Evolutionary conservation across 1,140 invertebrate species (phyloP).

Genomic region (Eueides isabella): DNA sequence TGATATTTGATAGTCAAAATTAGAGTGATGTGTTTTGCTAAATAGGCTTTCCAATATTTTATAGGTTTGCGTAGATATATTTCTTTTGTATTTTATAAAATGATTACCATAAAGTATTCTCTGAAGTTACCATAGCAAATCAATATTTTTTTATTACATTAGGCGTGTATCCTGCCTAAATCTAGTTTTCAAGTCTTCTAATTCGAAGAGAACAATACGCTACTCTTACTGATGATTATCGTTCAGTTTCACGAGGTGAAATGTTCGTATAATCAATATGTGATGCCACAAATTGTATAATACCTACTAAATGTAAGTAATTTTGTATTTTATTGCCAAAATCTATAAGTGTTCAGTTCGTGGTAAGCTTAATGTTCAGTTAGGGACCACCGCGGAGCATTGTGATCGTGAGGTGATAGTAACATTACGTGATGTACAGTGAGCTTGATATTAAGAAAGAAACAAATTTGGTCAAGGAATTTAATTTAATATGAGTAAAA

Average conservation of each 20-base stretch:
- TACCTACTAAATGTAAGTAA: background rate
- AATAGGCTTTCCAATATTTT: background rate
- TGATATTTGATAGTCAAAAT: background rate
- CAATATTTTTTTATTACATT: no score
- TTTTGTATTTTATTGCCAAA: slow-evolving; percentile 10
- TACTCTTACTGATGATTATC: background rate
- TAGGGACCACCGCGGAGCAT: slow-evolving; percentile 32
- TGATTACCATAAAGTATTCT: no score
- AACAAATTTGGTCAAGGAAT: no score
- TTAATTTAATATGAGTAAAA: no score
- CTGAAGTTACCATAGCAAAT: no score
- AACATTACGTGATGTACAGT: slow-evolving; percentile 36
- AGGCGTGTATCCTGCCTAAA: no score
- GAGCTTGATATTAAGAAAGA: background rate
- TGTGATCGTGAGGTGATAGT: slow-evolving; percentile 36
- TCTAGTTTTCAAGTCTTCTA: background rate
- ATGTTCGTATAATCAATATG: background rate
- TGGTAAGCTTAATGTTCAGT: slow-evolving; percentile 16
- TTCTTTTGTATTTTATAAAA: no score
- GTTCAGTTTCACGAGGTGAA: slow-evolving; percentile 4
- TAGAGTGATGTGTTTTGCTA: background rate
- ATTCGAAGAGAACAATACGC: background rate
- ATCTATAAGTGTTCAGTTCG: slow-evolving; percentile 4
- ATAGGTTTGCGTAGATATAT: no score
- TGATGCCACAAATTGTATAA: background rate